These are phyloP conservation scores for Anhinga anhinga DNA, from an alignment of 2,113 vertebrate genomes.

Conservation along the genomic window DNA sequence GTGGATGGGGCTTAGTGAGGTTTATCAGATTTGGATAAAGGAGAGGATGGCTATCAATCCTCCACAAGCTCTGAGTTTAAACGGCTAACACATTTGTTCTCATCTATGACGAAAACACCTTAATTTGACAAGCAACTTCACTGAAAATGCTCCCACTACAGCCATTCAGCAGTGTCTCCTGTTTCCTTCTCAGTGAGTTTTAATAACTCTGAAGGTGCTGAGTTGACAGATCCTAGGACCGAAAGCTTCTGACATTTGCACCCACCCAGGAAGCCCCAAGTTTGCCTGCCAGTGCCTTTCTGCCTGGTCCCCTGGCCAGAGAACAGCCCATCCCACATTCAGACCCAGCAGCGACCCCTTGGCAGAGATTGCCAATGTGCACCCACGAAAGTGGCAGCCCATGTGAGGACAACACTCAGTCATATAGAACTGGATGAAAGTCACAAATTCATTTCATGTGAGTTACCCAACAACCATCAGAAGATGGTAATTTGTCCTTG, in stretches of 20 bases:
- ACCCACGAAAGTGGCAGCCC: not conserved
- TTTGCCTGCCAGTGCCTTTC: not conserved
- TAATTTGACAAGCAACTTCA: not conserved
- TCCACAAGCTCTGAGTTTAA: not conserved
- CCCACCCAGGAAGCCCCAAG: not conserved
- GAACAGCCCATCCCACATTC: not conserved
- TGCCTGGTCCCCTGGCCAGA: not conserved
- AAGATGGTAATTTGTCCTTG: not conserved
- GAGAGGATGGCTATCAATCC: slow-evolving; percentile 41
- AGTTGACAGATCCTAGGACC: not conserved
- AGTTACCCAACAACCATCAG: not conserved
- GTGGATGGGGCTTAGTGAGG: slow-evolving; percentile 33
- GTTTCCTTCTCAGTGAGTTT: not conserved
- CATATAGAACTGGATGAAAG: not conserved
- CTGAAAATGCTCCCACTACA: not conserved
- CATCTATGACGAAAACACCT: not conserved
- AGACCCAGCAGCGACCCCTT: not conserved
- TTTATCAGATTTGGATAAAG: slow-evolving; percentile 59
- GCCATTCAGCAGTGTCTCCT: not conserved
- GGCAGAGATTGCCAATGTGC: rapidly evolving
- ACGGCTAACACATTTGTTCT: not conserved
- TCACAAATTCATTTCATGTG: not conserved
- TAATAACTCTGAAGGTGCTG: not conserved
- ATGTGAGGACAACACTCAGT: not conserved
- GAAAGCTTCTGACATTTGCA: not conserved